These are phyloP conservation scores for Hippolais icterina DNA, from an alignment of 2,113 vertebrate genomes.

Conservation along the genomic window DNA sequence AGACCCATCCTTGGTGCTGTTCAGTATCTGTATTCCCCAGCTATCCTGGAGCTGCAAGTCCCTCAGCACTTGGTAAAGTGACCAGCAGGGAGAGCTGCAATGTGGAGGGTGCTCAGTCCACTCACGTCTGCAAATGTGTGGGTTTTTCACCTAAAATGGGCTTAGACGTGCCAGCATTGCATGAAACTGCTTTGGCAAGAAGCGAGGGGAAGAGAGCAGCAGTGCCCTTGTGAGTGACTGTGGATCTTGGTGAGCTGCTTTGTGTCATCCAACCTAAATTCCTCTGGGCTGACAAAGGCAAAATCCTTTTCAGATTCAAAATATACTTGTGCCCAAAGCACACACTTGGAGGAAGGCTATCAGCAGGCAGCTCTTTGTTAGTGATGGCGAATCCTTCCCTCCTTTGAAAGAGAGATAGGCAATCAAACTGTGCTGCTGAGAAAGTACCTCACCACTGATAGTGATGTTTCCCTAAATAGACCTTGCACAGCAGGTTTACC, in stretches of 20 bases:
- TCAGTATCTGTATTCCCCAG: background rate
- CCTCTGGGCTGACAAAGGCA: background rate
- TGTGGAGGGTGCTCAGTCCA: rapidly evolving
- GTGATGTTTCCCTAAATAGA: background rate
- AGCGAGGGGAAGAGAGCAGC: background rate
- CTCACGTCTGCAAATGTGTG: background rate
- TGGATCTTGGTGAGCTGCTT: background rate
- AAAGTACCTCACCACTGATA: background rate
- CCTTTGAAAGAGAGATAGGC: background rate
- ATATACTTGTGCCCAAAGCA: background rate
- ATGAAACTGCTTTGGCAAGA: background rate
- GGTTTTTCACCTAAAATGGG: background rate
- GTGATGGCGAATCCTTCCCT: background rate
- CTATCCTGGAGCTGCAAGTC: background rate
- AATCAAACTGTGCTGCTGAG: background rate
- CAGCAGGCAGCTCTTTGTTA: background rate
- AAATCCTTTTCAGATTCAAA: background rate
- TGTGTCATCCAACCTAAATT: background rate
- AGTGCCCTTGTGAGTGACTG: background rate
- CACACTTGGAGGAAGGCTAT: background rate
- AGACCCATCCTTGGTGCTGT: background rate
- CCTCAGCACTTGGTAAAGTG: background rate
- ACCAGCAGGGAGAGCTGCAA: background rate
- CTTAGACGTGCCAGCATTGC: background rate
- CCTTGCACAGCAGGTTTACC: background rate